Evolutionary conservation across 2,113 vertebrate species (phyloP).

Genomic region (Perca schrenkii): DNA sequence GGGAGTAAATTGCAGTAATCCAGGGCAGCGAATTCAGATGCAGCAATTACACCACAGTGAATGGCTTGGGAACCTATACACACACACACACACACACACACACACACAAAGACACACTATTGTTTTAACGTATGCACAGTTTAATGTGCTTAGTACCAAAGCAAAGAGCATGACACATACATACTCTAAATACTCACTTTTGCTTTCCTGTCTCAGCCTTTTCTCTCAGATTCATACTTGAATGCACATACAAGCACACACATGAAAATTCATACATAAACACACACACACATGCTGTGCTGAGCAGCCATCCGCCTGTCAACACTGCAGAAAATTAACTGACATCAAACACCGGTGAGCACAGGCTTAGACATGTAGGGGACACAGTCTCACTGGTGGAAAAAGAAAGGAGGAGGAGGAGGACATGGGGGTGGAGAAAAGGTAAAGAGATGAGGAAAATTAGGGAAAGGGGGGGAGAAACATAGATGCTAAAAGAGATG

Average conservation of each 20-base stretch:
- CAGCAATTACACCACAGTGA: constrained; percentile 78
- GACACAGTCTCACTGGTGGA: constrained; percentile 77
- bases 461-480: background rate
- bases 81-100: constrained; percentile 37
- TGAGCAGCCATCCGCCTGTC: constrained; percentile 83
- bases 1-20: constrained; percentile 83
- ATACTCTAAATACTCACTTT: background rate
- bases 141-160: background rate
- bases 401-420: constrained; percentile 42
- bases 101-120: constrained; percentile 19
- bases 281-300: constrained; percentile 58
- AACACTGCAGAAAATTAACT: constrained; percentile 87
- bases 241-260: constrained; percentile 44
- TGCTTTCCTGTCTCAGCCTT: background rate
- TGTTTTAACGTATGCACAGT: constrained; percentile 16
- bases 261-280: constrained; percentile 41
- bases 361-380: constrained; percentile 86
- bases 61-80: constrained; percentile 74
- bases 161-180: background rate
- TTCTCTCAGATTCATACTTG: constrained; percentile 25
- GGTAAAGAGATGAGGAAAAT: constrained; percentile 35
- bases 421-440: constrained; percentile 30
- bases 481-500: background rate
- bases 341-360: constrained; percentile 87
- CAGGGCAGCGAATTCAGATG: constrained; percentile 79